Evolutionary conservation across 2,888 invertebrate genomes (phyloP), one percentile per base, ranked within the genome.

Genomic region (Sussaba pulchella): DNA sequence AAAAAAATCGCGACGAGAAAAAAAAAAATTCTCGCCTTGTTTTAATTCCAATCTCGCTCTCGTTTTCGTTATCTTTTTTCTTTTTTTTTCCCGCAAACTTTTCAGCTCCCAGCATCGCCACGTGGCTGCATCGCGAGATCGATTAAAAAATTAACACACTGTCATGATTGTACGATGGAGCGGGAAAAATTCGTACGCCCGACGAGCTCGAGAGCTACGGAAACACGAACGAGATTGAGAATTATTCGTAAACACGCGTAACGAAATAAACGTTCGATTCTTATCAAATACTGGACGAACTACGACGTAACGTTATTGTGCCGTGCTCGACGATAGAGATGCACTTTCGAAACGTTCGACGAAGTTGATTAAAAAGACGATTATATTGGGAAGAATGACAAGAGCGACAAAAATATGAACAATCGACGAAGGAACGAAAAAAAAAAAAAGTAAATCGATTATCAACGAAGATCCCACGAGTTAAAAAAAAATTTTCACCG

Each of bases 281-380:
- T 78, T 83, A 82, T 78, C n/a, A 45, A 78, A 83, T 84, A 84
- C 70, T 84, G 84, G 80, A 84, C 83, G 81, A 83, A 47, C 77
- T 69, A 75, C 73, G 74, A 64, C 12, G 24, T 66, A 57, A 36
- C 61, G 21, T 19, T 41, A 21, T 54, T 43, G 47, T 47, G 59
- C 70, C 71, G 78, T 78, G 81, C 81, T 78, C 69, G 59, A 70
- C 69, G 73, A 76, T 63, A 72, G 52, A 75, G n/a, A n/a, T 71
- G 70, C 66, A 36, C 64, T 67, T 52, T 17, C 36, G 47, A 52
- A 39, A 50, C 59, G 21, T 66, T 59, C 52, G 43, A 39, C 24
- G 36, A 72, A 31, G 24, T n/a, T n/a, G n/a, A n/a, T n/a, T n/a
- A n/a, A n/a, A n/a, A n/a, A n/a, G n/a, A n/a, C n/a, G n/a, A n/a